Evolutionary conservation across 2,113 vertebrate species (phyloP), one percentile per base, ranked within the genome.

Genomic region (Ammodytes marinus): DNA sequence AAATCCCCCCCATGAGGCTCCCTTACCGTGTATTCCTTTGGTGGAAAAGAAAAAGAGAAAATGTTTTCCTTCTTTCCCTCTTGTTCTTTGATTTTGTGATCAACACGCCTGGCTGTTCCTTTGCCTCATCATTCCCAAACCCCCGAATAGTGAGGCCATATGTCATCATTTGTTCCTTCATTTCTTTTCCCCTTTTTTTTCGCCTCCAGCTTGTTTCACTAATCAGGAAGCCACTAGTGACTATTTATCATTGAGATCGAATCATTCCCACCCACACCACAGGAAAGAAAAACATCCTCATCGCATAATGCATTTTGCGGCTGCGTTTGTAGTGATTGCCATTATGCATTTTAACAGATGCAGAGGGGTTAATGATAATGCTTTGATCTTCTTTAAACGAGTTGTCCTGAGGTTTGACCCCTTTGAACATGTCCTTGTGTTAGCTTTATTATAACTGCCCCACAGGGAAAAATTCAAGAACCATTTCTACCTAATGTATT

Each of bases 191-290:
- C 1, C 2, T 69, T 27, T 81, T 71, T 86, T 61, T 69, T 52
- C 66, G 68, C 77, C 69, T 86, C 77, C 83, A 85, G 85, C 87
- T 77, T 74, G 53, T 79, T 27, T 74, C 2, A 1, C 86, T 94
- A 94, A 95, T 95, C 93, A 96, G 95, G 95, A 96, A 95, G 93
- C 83, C 78, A 86, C 80, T 89, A 45, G 73, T 93, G 60, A 63
- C 83, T 82, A 85, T 90, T 88, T 88, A 92, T 93, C 89, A 90
- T 82, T 86, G 69, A 93, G 95, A 96, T 93, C 88, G 88, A 94
- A 95, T 95, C 93, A 93, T 93, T 88, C 85, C 94, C 95, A 91
- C 95, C 95, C 95, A 96, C 95, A 88, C 86, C 46, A 91, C 87
- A 93, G 94, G 94, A 95, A 96, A 95, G 92, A 93, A 92, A 95